Evolutionary conservation across 2,113 vertebrate species (phyloP).

Genomic region (Mobula hypostoma): DNA sequence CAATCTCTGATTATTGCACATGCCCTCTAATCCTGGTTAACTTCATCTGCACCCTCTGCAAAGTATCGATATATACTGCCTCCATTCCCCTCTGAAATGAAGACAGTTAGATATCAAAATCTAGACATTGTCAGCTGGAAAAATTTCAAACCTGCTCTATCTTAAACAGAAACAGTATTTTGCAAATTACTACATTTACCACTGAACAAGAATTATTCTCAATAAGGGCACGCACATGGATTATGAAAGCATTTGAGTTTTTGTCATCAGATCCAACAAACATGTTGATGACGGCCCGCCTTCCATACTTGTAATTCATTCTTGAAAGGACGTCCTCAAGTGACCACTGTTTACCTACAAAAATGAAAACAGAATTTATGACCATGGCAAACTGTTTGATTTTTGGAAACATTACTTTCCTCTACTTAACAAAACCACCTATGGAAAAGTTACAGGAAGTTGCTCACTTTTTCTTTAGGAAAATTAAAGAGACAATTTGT

Average conservation of each 20-base stretch:
- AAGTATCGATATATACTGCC: not conserved
- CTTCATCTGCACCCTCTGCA: too few species aligned
- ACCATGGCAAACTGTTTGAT: not conserved
- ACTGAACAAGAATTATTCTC: not conserved
- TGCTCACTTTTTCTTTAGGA: not conserved
- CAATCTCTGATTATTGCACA: too few species aligned
- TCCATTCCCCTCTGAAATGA: not conserved
- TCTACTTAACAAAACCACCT: not conserved
- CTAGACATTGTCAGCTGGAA: not conserved
- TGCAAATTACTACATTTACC: not conserved
- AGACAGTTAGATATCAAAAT: not conserved
- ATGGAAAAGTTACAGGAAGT: not conserved
- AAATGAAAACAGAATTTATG: conserved; percentile 22
- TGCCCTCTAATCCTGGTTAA: too few species aligned
- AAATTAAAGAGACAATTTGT: not conserved
- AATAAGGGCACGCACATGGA: conserved; percentile 73
- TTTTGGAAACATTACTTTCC: not conserved
- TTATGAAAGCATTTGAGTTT: conserved; percentile 77
- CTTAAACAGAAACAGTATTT: not conserved
- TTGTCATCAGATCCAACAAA: conserved; percentile 84
- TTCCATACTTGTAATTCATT: conserved; percentile 78
- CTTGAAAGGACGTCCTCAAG: conserved; percentile 71
- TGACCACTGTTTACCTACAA: conserved; percentile 68
- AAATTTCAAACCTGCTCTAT: not conserved
- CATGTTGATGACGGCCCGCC: conserved; percentile 79